A percentile compares a stretch with the other conserved stretches of the same genome.
Evolutionary conservation across 2,888 invertebrate genomes (phyloP).

Genomic region (Nomada ferruginata): DNA sequence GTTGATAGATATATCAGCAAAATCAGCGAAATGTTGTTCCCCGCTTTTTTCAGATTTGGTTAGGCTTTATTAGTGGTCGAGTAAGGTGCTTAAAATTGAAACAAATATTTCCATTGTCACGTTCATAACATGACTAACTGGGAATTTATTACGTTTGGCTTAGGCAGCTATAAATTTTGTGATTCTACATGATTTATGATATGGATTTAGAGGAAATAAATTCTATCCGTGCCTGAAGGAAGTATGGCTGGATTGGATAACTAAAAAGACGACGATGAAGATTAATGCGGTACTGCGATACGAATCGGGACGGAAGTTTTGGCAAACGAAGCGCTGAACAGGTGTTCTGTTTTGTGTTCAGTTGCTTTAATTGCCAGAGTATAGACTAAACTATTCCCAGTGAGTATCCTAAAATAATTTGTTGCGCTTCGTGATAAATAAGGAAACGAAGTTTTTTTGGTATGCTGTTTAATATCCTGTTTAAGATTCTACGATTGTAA

Average conservation of each 20-base stretch:
- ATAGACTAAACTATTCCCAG: neutral
- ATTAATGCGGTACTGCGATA: neutral
- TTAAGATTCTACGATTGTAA: too few relatives aligned
- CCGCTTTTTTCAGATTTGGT: too few relatives aligned
- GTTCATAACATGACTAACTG: neutral
- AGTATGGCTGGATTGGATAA: neutral
- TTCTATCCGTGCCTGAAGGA: neutral
- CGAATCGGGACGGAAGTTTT: neutral
- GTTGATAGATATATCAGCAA: neutral
- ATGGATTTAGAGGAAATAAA: constrained; percentile 6
- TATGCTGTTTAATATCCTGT: too few relatives aligned
- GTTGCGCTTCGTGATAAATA: too few relatives aligned
- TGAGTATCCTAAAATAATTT: too few relatives aligned
- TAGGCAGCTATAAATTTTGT: neutral
- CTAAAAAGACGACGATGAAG: neutral
- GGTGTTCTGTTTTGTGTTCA: neutral
- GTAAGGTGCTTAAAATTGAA: too few relatives aligned
- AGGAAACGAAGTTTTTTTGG: too few relatives aligned
- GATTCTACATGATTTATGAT: neutral
- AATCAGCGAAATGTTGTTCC: too few relatives aligned
- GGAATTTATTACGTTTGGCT: neutral
- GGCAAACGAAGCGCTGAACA: neutral
- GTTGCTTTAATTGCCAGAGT: neutral
- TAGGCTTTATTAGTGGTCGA: too few relatives aligned
- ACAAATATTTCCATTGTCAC: neutral